Base-by-base conservation (phyloP, 2,888 invertebrate species). In the Platycnemis pennipes region DNA sequence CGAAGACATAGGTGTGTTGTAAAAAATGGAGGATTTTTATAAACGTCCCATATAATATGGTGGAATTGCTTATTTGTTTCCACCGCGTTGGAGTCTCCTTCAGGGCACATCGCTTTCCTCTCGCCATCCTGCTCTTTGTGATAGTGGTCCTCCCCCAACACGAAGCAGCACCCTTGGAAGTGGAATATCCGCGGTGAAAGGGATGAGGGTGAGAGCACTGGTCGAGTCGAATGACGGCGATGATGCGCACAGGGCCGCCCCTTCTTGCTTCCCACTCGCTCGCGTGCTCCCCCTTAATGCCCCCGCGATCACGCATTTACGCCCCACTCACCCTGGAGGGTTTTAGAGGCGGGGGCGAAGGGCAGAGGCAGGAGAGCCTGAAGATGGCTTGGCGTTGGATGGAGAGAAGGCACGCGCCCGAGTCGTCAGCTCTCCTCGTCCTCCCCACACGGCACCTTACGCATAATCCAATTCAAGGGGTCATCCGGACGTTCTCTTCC, bases 381-480 rank as follows among this genome's bases (percentile, higher is more conserved):
- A 49, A 16, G 49, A 16, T 49, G n/a, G 49, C 49, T 11, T 7
- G 49, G 49, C 8, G 49, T 16, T 7, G 49, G 7, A 49, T 11
- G 49, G 49, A 16, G 26, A 56, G 56, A 5, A 16, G 77, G 77
- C 77, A 77, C 77, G 69, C 69, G 69, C 31, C 31, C n/a, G 8
- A 37, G 69, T 7, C 37, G 11, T 77, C 77, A 37, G 13, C 77
- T 77, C 77, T 37, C 77, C 49, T 19, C 49, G 11, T 19, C 49
- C 37, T 37, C 2, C 77, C 77, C 37, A 77, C 37, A 37, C 3
- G 13, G 26, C n/a, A 63, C 31, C 77, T 13, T 16, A 13, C 77
- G 77, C 37, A 77, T 31, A 77, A 77, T 77, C 77, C 77, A 37
- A n/a, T n/a, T n/a, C n/a, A n/a, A n/a, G n/a, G n/a, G n/a, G n/a